Evolutionary conservation across 1,140 invertebrate species (phyloP).

Genomic region (Alviniconcha marisindica): DNA sequence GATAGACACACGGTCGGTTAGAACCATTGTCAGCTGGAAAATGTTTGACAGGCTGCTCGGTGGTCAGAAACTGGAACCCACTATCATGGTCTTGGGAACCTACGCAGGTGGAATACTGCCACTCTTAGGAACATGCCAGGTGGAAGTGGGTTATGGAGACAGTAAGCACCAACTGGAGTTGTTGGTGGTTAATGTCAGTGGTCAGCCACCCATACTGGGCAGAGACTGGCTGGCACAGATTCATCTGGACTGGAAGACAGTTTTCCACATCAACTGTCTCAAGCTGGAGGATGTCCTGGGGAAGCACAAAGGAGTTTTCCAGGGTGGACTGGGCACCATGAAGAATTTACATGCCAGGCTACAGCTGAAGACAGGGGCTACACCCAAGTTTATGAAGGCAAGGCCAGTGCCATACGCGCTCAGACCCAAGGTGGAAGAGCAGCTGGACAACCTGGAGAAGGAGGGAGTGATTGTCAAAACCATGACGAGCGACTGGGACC

Average conservation of each 20-base stretch:
- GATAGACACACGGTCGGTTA: not conserved
- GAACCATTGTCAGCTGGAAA: not conserved
- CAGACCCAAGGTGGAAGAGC: not conserved
- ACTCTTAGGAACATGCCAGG: not conserved
- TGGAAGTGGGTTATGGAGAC: not conserved
- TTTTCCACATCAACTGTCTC: not conserved
- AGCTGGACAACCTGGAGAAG: not conserved
- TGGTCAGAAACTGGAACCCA: not conserved
- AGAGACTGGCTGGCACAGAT: conserved; percentile 7
- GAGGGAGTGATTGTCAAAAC: too few species aligned
- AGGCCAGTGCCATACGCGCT: not conserved
- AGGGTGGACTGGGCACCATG: not conserved
- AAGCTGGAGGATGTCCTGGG: not conserved
- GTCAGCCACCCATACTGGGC: not conserved
- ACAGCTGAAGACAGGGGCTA: not conserved
- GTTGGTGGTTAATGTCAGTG: not conserved
- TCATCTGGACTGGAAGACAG: not conserved
- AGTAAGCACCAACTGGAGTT: not conserved
- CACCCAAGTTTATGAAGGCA: not conserved
- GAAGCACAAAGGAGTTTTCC: not conserved
- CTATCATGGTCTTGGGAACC: not conserved
- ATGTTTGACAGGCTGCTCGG: not conserved
- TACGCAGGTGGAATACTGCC: not conserved
- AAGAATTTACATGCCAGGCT: not conserved
- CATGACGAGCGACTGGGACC: too few species aligned